These are phyloP conservation scores for Empis stercorea DNA, from an alignment of 2,888 invertebrate genomes.

Conservation along the genomic window DNA sequence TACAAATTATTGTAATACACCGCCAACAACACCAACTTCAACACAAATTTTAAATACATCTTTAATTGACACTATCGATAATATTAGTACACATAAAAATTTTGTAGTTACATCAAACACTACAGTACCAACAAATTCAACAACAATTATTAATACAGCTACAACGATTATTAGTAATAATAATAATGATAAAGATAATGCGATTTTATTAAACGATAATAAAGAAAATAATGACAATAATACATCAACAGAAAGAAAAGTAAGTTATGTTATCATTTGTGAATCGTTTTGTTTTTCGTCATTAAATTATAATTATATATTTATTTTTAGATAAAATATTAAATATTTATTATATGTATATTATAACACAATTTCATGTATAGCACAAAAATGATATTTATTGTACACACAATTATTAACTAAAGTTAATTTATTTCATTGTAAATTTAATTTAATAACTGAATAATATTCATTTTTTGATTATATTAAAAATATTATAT, in stretches of 20 bases:
- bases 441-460: too few species aligned
- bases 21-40: constrained; percentile 10
- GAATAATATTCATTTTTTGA: too few species aligned
- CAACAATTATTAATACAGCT: background rate
- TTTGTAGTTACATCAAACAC: background rate
- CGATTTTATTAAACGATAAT: background rate
- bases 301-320: background rate
- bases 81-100: too few species aligned
- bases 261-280: constrained; percentile 4
- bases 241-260: background rate
- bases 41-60: constrained; percentile 24
- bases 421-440: too few species aligned
- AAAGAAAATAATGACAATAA: background rate
- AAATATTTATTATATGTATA: background rate
- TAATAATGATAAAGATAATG: background rate
- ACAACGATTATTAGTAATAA: background rate
- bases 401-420: too few species aligned
- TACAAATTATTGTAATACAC: background rate
- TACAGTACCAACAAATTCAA: background rate
- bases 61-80: background rate
- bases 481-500: too few species aligned
- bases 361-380: background rate
- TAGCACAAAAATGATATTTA: too few species aligned
- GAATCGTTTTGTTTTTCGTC: constrained; percentile 3
- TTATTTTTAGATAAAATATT: background rate